These are phyloP conservation scores for Fistularia tabacaria DNA, from an alignment of 2,797 vertebrate species.

Conservation along the genomic window DNA sequence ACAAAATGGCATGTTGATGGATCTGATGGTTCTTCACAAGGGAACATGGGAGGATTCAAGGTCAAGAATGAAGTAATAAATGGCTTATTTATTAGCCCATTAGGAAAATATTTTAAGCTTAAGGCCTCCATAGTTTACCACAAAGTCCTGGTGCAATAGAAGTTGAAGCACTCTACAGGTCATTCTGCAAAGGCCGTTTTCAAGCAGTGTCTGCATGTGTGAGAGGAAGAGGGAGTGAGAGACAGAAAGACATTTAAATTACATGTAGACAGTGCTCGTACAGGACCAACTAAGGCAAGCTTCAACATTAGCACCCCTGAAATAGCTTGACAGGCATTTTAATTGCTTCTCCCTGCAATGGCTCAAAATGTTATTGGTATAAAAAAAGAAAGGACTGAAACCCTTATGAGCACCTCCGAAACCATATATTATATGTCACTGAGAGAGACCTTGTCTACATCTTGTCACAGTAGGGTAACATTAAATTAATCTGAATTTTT, in stretches of 20 bases:
- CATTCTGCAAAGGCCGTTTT: not conserved
- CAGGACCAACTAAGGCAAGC: constrained; percentile 55
- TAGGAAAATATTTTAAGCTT: no score
- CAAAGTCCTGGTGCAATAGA: not conserved
- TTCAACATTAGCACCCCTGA: constrained; percentile 61
- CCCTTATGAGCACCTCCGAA: not conserved
- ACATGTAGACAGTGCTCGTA: not conserved
- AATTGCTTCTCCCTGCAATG: constrained; percentile 70
- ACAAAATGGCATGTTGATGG: no score
- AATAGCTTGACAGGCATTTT: constrained; percentile 75
- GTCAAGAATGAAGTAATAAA: constrained; percentile 23
- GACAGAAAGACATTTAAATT: no score
- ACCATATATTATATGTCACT: no score
- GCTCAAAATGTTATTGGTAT: constrained; percentile 54
- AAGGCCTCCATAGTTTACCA: no score
- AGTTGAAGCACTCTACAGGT: constrained; percentile 4
- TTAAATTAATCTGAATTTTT: no score
- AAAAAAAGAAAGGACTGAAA: constrained; percentile 37
- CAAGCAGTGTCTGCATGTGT: constrained; percentile 7
- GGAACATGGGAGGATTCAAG: constrained; percentile 30
- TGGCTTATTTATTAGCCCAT: constrained; percentile 1
- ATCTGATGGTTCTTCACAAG: constrained; percentile 34
- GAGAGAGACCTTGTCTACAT: no score
- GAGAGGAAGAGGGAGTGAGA: constrained; percentile 5
- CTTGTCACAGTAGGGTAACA: no score